Conservation (phyloP, 2,888 invertebrate genomes). For the Chrysodeixis includens region DNA sequence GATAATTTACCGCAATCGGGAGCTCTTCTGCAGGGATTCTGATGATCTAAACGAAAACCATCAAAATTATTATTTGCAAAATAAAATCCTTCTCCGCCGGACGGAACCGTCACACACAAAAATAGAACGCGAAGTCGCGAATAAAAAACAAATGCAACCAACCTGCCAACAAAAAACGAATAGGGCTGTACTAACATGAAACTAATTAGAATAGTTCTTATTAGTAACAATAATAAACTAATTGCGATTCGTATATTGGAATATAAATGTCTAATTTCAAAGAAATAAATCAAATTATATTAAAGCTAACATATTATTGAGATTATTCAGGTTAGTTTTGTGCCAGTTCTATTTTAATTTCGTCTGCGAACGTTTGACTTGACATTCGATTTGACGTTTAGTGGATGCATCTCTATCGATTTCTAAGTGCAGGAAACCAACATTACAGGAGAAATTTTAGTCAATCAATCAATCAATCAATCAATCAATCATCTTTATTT, state of each 20-base stretch:
- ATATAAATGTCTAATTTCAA: no score
- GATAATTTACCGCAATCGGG: constrained; percentile 78
- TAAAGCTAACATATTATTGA: no score
- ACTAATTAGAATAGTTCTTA: neutral
- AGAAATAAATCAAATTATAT: no score
- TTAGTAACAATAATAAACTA: constrained; percentile 24
- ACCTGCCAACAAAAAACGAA: constrained; percentile 57
- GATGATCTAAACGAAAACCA: constrained; percentile 78
- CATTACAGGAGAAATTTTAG: no score
- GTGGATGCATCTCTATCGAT: no score
- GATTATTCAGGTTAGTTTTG: no score
- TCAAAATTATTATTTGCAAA: constrained; percentile 81
- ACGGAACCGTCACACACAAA: constrained; percentile 89
- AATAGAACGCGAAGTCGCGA: constrained; percentile 89
- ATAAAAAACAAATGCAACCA: constrained; percentile 85
- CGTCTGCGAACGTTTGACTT: no score
- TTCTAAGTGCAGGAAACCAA: no score
- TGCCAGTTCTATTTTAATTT: no score
- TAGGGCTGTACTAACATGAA: constrained; percentile 27
- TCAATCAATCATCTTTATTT: no score
- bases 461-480: no score
- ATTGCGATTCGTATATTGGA: neutral
- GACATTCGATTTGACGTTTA: no score
- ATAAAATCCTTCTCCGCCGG: constrained; percentile 77
- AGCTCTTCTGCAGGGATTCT: constrained; percentile 72